Base-by-base conservation (phyloP, 2,888 invertebrate genomes). In the Anarsia innoxiella region DNA sequence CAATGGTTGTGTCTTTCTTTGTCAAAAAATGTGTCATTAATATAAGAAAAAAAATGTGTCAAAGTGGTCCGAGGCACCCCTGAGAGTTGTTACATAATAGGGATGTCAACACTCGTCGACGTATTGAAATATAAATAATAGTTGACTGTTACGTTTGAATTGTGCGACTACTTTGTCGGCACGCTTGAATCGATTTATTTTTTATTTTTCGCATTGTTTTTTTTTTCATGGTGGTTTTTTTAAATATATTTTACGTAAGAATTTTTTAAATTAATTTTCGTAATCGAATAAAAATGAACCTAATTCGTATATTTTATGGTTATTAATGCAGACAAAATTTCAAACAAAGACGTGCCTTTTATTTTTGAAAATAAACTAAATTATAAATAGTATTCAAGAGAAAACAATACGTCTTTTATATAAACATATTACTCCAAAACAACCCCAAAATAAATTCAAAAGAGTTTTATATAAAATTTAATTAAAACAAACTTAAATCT, bases 51-150 rank as follows among this genome's bases (percentile, higher is more conserved):
- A 80, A 77, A 71, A 45, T 63, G 46, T 65, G 66, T 70, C 73
- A 70, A 64, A 66, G 71, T 72, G 53, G 55, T 50, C 56, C 52
- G 49, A 53, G 65, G 66, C 72, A 68, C 83, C 80, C 83, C 71
- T 59, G 72, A 55, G 78, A 75, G 71, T 61, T 72, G 77, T 73
- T 71, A 67, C 69, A 79, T 80, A 80, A 80, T 80, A 72, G 78
- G 61, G 67, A 60, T 79, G 84, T 83, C 83, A 82, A 82, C 84
- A 84, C 83, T 80, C 66, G 53, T 66, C 66, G 57, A 68, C 63
- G 71, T n/a, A n/a, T 68, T 72, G 60, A 64, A 74, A 75, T 79
- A 70, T 80, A 82, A 83, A 84, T 82, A 80, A 82, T 79, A 66
- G 69, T 57, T 44, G 49, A 55, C 46, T 53, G 56, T 58, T 50